phyloP scores from a whole-genome alignment of 2,888 invertebrate genomes.

The Caenorhabditis becei region DNA sequence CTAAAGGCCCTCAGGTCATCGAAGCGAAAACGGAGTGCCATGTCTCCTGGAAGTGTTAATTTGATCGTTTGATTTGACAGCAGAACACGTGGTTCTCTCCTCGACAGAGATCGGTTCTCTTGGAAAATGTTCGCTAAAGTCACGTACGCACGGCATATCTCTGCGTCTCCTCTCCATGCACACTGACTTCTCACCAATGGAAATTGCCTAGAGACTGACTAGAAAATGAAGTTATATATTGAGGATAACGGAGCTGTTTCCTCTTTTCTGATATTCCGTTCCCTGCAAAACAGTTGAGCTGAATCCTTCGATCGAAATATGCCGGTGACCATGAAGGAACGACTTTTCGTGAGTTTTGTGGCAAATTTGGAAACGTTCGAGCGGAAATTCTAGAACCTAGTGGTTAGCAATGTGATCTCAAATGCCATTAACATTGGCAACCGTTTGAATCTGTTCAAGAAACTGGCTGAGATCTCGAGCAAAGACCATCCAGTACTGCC shows the following conservation, averaged over 20 bases:
- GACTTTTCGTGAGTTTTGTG: slow-evolving; percentile 34
- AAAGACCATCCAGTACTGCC: slow-evolving; percentile 56
- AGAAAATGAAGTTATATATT: slow-evolving; percentile 7
- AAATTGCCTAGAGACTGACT: neutral
- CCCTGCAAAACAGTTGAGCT: too few relatives aligned
- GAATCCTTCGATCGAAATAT: too few relatives aligned
- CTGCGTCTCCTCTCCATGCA: neutral
- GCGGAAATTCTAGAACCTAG: neutral
- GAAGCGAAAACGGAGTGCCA: too few relatives aligned
- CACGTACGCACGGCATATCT: slow-evolving; percentile 5
- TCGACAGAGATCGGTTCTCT: neutral
- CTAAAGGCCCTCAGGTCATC: too few relatives aligned
- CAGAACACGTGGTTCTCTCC: neutral
- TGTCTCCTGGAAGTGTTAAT: neutral
- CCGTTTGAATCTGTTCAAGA: slow-evolving; percentile 57
- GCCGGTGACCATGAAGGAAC: slow-evolving; percentile 25
- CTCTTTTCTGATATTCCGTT: neutral
- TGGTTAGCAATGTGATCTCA: slow-evolving; percentile 29
- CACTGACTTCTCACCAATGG: neutral
- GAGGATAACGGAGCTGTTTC: neutral
- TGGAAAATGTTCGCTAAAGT: slow-evolving; percentile 19
- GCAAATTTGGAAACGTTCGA: neutral
- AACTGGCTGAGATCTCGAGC: slow-evolving; percentile 44
- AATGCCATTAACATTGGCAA: slow-evolving; percentile 53
- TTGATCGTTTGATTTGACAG: neutral